Conservation (phyloP, 2,113 vertebrate genomes). For the Salvelinus alpinus region DNA sequence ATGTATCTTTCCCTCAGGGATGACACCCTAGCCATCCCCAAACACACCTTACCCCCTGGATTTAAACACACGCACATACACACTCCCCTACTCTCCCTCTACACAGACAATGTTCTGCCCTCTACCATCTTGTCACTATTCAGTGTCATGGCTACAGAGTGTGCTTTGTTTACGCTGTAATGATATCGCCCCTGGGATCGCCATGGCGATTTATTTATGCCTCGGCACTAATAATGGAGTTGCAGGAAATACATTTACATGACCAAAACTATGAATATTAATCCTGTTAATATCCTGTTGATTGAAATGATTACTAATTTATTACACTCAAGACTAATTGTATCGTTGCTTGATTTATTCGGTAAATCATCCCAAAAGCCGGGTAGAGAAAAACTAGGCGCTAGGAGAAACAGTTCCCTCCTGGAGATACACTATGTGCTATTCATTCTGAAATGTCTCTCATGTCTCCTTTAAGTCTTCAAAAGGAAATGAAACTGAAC, state of each 20-base stretch:
- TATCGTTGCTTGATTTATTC: conserved; percentile 73
- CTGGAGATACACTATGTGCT: conserved; percentile 21
- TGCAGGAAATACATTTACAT: conserved; percentile 57
- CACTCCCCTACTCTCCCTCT: conserved; percentile 17
- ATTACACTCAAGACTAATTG: conserved; percentile 79
- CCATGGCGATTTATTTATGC: conserved; percentile 51
- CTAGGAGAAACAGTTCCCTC: background rate
- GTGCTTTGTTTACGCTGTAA: conserved; percentile 46
- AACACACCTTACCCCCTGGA: conserved; percentile 23
- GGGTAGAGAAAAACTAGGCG: background rate
- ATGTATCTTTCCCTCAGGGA: background rate
- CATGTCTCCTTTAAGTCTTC: conserved; percentile 67
- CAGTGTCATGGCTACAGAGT: conserved; percentile 19
- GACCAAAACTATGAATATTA: conserved; percentile 67
- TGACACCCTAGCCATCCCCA: conserved; percentile 1
- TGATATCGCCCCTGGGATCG: conserved; percentile 24
- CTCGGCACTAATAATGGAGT: conserved; percentile 46
- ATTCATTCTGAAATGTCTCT: conserved; percentile 68
- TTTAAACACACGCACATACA: conserved; percentile 2
- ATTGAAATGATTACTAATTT: conserved; percentile 76
- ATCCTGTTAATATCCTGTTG: conserved; percentile 62
- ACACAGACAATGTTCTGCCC: conserved; percentile 45
- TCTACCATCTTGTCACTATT: conserved; percentile 39
- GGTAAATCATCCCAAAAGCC: conserved; percentile 66
- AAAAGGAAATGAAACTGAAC: conserved; percentile 57